Base-by-base conservation (phyloP, 2,797 vertebrate species). In the Lutjanus argentimaculatus region DNA sequence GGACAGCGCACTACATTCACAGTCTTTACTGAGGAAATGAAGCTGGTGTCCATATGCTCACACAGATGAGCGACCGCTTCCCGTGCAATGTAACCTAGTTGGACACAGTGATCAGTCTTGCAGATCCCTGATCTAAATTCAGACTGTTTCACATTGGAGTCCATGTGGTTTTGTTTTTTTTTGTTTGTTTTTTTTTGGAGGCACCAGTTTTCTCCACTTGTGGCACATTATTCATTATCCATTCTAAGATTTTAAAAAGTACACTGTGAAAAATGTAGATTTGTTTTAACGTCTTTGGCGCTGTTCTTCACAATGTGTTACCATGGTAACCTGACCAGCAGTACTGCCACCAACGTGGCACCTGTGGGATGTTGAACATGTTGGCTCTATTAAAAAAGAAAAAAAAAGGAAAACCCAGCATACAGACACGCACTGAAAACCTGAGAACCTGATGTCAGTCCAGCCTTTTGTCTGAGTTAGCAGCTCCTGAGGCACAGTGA, bases 241-340 rank as follows among this genome's bases (percentile, higher is more conserved):
- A 22, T 45, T 71, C 42, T 11, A 63, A 72, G 43, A 64, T 66
- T 64, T 59, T 7, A 9, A 10, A 61, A 40, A 17, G 52, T 43
- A 64, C 68, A 55, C 30, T 22, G 48, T 56, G 66, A 14, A 49
- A 63, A 73, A 61, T 64, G 63, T 58, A 40, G 43, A 58, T 83
- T 76, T 82, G 59, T 53, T 80, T 72, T 51, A 62, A 77, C 51
- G 40, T 67, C 49, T 51, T 30, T 30, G 55, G 46, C 0, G 19
- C 58, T 79, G 79, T 82, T 85, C 75, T 67, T 88, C 75, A 72
- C 56, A 64, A 66, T 58, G 78, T 68, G 91, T 91, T 91, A 55
- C 90, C 89, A 90, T 94, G 90, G 91, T 71, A 92, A 94, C 91
- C 59, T 48, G 77, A 83, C 71, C 68, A 57, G 76, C 70, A 77